Percentiles rank a stretch among this genome's conserved stretches.
Conservation (phyloP, 2,113 vertebrate genomes). For the Ictalurus punctatus region DNA sequence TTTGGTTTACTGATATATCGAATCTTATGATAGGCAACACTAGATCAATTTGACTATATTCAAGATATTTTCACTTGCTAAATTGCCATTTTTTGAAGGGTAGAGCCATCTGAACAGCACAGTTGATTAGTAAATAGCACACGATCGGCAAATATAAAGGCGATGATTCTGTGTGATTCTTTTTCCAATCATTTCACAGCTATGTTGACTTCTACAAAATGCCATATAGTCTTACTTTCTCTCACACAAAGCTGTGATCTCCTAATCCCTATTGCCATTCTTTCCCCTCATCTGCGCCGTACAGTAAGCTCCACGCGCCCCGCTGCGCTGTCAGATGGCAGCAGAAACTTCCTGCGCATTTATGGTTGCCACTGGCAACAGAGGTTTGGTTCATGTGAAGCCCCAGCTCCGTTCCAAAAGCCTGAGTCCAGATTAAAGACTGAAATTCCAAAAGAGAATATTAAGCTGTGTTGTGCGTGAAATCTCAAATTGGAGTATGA, state of each 20-base stretch:
- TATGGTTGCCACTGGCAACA: conserved; percentile 55
- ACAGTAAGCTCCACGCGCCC: conserved; percentile 22
- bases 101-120: neutral
- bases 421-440: neutral
- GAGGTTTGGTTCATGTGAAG: conserved; percentile 37
- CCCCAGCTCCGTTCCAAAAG: neutral
- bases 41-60: neutral
- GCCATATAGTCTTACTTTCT: neutral
- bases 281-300: neutral
- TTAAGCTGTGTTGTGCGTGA: neutral
- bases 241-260: neutral
- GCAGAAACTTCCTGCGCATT: conserved; percentile 43
- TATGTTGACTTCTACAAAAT: neutral
- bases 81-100: neutral
- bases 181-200: neutral
- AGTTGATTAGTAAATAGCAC: neutral
- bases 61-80: neutral
- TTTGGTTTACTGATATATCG: neutral
- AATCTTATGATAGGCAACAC: neutral
- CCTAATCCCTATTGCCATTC: neutral
- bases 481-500: neutral
- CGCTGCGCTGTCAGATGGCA: conserved; percentile 47
- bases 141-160: neutral
- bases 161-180: neutral
- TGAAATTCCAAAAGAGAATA: conserved; percentile 10